Evolutionary conservation across 2,797 vertebrate species (phyloP).

Genomic region (Sardinella longiceps): DNA sequence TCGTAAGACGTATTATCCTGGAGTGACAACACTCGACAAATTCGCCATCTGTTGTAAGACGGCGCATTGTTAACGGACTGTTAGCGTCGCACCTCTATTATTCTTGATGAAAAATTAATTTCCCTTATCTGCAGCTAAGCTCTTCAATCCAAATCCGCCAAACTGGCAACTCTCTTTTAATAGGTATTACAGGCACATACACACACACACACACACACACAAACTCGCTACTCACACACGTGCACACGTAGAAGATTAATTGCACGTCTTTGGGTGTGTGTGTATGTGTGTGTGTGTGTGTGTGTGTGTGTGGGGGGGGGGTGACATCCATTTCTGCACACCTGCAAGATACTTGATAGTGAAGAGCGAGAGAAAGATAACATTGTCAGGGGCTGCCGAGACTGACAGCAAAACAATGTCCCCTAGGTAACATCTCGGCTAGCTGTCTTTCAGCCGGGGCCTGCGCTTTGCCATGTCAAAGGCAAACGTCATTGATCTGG

Average conservation of each 20-base stretch:
- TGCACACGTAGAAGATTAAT: slow-evolving; percentile 87
- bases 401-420: slow-evolving; percentile 81
- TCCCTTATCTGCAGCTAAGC: slow-evolving; percentile 88
- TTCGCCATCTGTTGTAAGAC: slow-evolving; percentile 81
- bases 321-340: slow-evolving; percentile 87
- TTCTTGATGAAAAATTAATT: slow-evolving; percentile 92
- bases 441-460: slow-evolving; percentile 75
- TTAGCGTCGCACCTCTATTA: slow-evolving; percentile 76
- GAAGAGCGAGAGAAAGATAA: slow-evolving; percentile 79
- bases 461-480: slow-evolving; percentile 73
- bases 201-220: slow-evolving; percentile 21
- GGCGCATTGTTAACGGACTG: slow-evolving; percentile 78
- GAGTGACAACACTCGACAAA: slow-evolving; percentile 95
- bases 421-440: slow-evolving; percentile 76
- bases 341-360: slow-evolving; percentile 84
- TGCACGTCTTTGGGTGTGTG: slow-evolving; percentile 80
- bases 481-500: slow-evolving; percentile 59
- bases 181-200: slow-evolving; percentile 74
- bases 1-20: slow-evolving; percentile 94
- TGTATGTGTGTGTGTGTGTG: no score
- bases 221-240: slow-evolving; percentile 35
- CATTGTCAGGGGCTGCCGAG: slow-evolving; percentile 82
- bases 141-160: slow-evolving; percentile 85
- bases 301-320: slow-evolving; percentile 72
- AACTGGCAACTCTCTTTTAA: slow-evolving; percentile 86